Conservation (phyloP, 2,888 invertebrate species). For the Harpalus rubripes region DNA sequence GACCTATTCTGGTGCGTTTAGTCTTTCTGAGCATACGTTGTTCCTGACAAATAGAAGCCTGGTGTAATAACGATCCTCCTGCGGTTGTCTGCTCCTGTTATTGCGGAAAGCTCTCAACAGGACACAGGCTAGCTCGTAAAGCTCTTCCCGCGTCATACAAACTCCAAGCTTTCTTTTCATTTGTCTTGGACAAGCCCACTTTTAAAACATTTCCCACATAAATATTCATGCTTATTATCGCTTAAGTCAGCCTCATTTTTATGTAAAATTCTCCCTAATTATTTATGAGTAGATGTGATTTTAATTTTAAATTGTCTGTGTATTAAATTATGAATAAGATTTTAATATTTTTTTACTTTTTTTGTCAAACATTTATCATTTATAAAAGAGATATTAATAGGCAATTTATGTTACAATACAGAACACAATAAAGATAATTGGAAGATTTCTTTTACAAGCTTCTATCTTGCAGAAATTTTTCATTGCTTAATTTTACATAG, state of each 20-base stretch:
- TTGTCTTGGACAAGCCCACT: neutral
- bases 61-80: neutral
- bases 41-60: neutral
- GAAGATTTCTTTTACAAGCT: neutral
- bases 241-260: neutral
- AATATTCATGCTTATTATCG: neutral
- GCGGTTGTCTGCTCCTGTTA: slow-evolving; percentile 10
- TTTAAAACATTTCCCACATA: neutral
- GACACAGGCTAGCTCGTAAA: slow-evolving; percentile 1
- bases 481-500: neutral
- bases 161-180: neutral
- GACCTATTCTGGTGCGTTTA: too few relatives aligned
- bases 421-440: neutral
- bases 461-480: neutral
- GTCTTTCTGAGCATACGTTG: neutral
- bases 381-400: slow-evolving; percentile 1
- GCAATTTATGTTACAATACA: neutral
- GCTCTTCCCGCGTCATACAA: slow-evolving; percentile 14
- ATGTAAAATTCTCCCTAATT: neutral
- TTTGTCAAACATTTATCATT: slow-evolving; percentile 3
- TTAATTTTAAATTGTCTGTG: neutral
- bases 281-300: neutral
- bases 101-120: slow-evolving; percentile 26
- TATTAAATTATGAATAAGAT: neutral
- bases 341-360: neutral